Evolutionary conservation across 2,113 vertebrate genomes (phyloP).

Genomic region (Orycteropus afer): DNA sequence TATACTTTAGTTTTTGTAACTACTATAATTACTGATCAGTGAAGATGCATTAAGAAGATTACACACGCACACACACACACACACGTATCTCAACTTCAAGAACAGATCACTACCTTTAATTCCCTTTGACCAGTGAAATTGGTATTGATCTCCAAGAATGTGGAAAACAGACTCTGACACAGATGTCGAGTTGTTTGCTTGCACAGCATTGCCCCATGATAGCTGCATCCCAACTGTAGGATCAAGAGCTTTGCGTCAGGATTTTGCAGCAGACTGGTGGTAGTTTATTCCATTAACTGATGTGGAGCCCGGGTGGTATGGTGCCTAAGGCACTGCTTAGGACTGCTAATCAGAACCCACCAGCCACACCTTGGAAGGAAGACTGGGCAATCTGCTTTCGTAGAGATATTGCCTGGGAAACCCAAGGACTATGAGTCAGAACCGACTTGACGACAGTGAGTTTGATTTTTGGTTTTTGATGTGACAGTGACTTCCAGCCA

Average conservation of each 20-base stretch:
- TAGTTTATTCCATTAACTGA: slow-evolving; percentile 28
- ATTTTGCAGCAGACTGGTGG: background rate
- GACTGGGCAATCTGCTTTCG: too few relatives aligned
- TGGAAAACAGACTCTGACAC: background rate
- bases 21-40: background rate
- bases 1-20: slow-evolving; percentile 21
- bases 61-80: too few relatives aligned
- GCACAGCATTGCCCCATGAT: background rate
- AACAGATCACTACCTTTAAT: background rate
- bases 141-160: background rate
- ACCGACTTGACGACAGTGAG: too few relatives aligned
- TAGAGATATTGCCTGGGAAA: too few relatives aligned
- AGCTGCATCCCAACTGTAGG: background rate
- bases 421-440: too few relatives aligned
- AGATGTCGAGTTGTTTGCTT: background rate
- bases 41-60: background rate
- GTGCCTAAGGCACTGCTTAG: too few relatives aligned
- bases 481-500: slow-evolving; percentile 36
- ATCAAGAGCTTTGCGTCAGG: background rate
- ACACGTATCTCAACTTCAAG: background rate
- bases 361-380: too few relatives aligned
- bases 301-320: too few relatives aligned
- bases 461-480: too few relatives aligned
- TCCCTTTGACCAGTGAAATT: slow-evolving; percentile 9
- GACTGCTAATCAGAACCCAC: too few relatives aligned